phyloP scores from a whole-genome alignment of 2,113 vertebrate species.

The Cinclus mexicanus region DNA sequence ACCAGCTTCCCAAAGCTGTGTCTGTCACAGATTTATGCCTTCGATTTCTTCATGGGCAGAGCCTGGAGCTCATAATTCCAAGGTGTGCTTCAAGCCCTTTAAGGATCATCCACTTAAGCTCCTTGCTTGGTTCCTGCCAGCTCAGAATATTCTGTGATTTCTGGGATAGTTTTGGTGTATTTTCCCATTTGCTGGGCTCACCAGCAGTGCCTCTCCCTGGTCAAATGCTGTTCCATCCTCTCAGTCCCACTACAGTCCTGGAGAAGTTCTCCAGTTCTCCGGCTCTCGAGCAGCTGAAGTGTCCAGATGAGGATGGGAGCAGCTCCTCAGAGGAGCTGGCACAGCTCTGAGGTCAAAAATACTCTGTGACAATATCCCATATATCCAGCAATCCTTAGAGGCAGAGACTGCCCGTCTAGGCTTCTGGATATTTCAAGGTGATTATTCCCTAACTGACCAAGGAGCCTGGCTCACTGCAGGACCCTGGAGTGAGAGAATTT shows the following conservation, averaged over 20 bases:
- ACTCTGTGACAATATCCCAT: not conserved
- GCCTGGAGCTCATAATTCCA: not conserved
- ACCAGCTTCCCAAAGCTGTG: not conserved
- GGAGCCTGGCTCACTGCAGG: not conserved
- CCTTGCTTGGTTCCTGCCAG: not conserved
- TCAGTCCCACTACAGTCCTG: not conserved
- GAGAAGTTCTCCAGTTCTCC: not conserved
- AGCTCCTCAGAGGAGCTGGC: not conserved
- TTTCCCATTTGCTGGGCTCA: not conserved
- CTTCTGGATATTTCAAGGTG: not conserved
- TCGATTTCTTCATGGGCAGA: not conserved
- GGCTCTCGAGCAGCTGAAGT: not conserved
- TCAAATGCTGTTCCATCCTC: not conserved
- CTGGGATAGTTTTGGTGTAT: not conserved
- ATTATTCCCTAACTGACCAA: not conserved
- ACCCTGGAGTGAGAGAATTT: not conserved
- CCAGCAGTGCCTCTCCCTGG: not conserved
- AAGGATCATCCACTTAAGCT: not conserved
- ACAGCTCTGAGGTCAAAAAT: not conserved
- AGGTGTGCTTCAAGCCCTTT: not conserved
- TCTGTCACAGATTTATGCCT: not conserved
- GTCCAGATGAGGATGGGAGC: not conserved
- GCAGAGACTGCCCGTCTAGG: not conserved
- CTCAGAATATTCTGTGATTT: not conserved
- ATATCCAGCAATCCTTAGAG: not conserved